These are phyloP conservation scores for Calliopsis andreniformis DNA, from an alignment of 1,140 invertebrate species.

Conservation along the genomic window DNA sequence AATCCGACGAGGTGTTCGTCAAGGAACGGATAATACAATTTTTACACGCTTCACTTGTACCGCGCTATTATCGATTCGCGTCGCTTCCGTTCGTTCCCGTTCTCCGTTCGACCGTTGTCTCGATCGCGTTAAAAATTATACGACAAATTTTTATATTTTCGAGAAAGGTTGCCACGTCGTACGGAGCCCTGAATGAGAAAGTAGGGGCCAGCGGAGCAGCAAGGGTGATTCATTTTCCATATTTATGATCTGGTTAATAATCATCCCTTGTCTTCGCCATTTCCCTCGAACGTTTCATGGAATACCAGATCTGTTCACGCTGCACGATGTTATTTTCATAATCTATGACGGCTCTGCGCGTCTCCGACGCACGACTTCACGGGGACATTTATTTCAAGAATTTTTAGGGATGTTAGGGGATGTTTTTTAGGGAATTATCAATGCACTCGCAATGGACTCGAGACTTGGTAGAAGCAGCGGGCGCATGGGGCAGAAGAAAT, in stretches of 20 bases:
- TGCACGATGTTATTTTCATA: slow-evolving; percentile 12
- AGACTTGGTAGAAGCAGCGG: too few species aligned
- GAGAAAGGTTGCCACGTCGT: not conserved
- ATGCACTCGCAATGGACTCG: too few species aligned
- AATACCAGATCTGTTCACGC: not conserved
- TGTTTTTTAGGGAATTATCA: too few species aligned
- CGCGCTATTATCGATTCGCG: slow-evolving; percentile 65
- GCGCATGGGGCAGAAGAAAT: too few species aligned
- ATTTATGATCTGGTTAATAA: slow-evolving; percentile 57
- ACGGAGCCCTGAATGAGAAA: slow-evolving; percentile 13
- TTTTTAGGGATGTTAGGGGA: too few species aligned
- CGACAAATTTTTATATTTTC: slow-evolving; percentile 58
- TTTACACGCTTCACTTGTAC: slow-evolving; percentile 61
- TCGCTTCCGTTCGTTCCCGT: slow-evolving; percentile 58
- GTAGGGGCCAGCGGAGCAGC: not conserved
- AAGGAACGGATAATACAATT: slow-evolving; percentile 67
- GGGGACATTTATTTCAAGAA: too few species aligned
- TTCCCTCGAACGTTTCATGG: slow-evolving; percentile 30
- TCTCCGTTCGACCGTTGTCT: slow-evolving; percentile 39
- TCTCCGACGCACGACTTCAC: not conserved
- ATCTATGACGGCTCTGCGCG: not conserved
- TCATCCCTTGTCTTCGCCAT: slow-evolving; percentile 34
- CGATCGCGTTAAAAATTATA: slow-evolving; percentile 61
- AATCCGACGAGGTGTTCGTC: slow-evolving; percentile 63
- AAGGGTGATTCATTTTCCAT: slow-evolving; percentile 44